Evolutionary conservation across 1,140 invertebrate genomes (phyloP).

Genomic region (Leptinotarsa defecta): DNA sequence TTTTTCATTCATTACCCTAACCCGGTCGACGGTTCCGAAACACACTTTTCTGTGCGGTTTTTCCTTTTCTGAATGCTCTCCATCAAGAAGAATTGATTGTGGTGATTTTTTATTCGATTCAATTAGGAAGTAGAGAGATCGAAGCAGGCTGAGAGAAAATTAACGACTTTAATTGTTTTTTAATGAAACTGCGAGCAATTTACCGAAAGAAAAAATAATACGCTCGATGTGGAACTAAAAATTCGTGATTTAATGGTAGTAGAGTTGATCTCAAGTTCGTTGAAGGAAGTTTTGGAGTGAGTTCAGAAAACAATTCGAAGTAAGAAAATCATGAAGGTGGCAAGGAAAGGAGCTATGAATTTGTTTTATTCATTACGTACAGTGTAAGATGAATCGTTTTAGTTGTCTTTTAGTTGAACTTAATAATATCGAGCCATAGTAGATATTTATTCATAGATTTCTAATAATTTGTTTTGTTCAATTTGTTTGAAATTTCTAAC

Average conservation of each 20-base stretch:
- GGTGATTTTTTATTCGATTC: slow-evolving; percentile 25
- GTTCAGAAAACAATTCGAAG: neutral
- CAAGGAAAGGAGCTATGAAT: no score
- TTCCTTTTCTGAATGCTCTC: slow-evolving; percentile 13
- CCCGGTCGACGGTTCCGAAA: slow-evolving; percentile 4
- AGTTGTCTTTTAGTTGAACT: no score
- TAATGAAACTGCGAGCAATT: slow-evolving; percentile 17
- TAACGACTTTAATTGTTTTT: slow-evolving; percentile 21
- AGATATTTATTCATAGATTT: no score
- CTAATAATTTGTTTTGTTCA: no score
- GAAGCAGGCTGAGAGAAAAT: slow-evolving; percentile 11
- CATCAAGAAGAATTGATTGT: slow-evolving; percentile 19
- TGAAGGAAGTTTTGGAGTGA: neutral
- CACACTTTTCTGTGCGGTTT: slow-evolving; percentile 6
- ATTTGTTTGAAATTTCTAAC: no score
- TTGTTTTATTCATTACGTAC: no score
- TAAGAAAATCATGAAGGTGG: no score
- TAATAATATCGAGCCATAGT: no score
- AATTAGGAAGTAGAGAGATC: slow-evolving; percentile 25
- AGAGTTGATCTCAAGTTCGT: slow-evolving; percentile 7
- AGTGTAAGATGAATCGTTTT: no score
- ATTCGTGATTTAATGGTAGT: slow-evolving; percentile 7
- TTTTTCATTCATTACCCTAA: slow-evolving; percentile 8
- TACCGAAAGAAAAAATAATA: slow-evolving; percentile 4
- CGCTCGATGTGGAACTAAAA: slow-evolving; percentile 7